phyloP scores from a whole-genome alignment of 1,140 invertebrate species.

The Halictus rubicundus region DNA sequence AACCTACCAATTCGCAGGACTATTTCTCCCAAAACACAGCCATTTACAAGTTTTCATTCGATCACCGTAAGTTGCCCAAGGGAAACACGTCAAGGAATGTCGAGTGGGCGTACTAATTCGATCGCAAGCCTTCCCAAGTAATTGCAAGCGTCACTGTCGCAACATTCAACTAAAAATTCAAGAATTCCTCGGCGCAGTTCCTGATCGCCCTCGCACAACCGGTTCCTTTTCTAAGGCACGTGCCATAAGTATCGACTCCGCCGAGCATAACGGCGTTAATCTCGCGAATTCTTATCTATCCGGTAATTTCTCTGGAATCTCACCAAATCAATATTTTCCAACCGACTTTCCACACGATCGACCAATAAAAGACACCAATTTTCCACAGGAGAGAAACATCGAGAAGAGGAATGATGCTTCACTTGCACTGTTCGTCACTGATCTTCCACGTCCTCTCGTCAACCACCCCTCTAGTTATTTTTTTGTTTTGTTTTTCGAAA shows the following conservation, averaged over 20 bases:
- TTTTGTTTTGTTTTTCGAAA: background rate
- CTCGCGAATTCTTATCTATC: constrained; percentile 42
- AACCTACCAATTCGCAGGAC: no score
- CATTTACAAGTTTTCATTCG: no score
- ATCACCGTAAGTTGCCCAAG: no score
- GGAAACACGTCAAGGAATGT: no score
- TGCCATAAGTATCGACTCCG: constrained; percentile 48
- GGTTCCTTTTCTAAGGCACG: constrained; percentile 56
- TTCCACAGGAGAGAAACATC: constrained; percentile 6
- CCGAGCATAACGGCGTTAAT: constrained; percentile 54
- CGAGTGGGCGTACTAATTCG: no score
- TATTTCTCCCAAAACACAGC: no score
- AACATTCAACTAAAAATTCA: background rate
- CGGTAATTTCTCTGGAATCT: background rate
- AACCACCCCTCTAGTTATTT: no score
- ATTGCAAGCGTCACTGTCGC: background rate
- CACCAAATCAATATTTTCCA: background rate
- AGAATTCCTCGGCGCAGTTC: constrained; percentile 42
- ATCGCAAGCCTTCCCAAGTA: no score
- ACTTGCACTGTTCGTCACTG: constrained; percentile 43
- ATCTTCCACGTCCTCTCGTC: background rate
- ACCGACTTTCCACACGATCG: background rate
- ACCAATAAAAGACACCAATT: background rate
- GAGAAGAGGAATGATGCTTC: background rate
- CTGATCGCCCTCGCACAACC: constrained; percentile 41